phyloP scores from a whole-genome alignment of 2,797 vertebrate genomes.

The Morelia viridis region DNA sequence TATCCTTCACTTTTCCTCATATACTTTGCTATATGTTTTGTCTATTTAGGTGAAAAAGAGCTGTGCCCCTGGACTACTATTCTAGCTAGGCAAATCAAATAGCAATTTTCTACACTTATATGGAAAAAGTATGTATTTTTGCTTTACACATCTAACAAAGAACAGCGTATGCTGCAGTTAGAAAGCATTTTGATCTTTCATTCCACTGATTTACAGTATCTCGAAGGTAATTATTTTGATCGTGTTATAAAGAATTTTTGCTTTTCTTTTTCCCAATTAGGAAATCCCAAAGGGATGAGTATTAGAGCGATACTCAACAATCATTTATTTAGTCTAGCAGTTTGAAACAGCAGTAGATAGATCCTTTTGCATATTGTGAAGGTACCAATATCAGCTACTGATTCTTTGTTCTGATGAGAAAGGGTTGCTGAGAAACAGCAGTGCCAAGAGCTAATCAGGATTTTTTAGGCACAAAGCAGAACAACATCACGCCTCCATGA shows the following conservation, averaged over 20 bases:
- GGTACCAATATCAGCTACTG: slow-evolving; percentile 37
- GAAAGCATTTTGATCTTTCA: background rate
- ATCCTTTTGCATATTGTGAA: slow-evolving; percentile 7
- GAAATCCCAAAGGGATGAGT: background rate
- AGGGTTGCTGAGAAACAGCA: slow-evolving; percentile 60
- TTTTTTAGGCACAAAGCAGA: slow-evolving; percentile 51
- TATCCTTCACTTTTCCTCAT: background rate
- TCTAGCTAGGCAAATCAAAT: background rate
- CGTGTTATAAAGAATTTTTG: background rate
- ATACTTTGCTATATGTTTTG: background rate
- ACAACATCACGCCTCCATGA: slow-evolving; percentile 37
- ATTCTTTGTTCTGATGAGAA: slow-evolving; percentile 51
- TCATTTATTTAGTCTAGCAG: background rate
- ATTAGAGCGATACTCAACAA: background rate
- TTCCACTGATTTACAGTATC: background rate
- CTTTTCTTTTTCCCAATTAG: background rate
- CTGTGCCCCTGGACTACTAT: background rate
- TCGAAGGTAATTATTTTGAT: slow-evolving; percentile 1
- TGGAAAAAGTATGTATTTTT: slow-evolving; percentile 20
- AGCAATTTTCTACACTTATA: background rate
- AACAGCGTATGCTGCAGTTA: slow-evolving; percentile 17
- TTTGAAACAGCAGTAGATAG: background rate
- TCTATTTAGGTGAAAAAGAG: background rate
- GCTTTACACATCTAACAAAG: background rate
- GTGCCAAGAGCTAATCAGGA: slow-evolving; percentile 53